Conservation (phyloP, 2,888 invertebrate genomes). For the Drosophila affinis region DNA sequence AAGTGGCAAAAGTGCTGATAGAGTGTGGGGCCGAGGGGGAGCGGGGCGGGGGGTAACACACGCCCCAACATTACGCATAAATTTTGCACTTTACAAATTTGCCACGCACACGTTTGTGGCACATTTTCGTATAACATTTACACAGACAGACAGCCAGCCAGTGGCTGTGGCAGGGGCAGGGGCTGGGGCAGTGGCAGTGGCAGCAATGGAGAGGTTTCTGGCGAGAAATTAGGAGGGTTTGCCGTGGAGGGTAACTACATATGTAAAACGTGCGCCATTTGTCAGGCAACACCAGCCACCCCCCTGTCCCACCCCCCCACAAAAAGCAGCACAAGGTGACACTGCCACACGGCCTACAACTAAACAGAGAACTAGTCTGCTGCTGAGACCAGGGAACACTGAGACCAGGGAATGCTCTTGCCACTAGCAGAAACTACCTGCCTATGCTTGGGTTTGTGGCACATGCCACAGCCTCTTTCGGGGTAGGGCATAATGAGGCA, state of each 20-base stretch:
- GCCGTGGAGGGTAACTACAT: constrained; percentile 44
- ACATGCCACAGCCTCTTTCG: background rate
- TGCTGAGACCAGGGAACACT: background rate
- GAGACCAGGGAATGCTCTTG: background rate
- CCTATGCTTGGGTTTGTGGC: background rate
- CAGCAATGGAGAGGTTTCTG: constrained; percentile 7
- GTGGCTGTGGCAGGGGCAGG: background rate
- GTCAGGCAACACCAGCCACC: constrained; percentile 49
- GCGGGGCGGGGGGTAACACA: constrained; percentile 36
- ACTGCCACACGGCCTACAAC: background rate
- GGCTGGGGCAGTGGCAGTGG: background rate
- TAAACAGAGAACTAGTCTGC: background rate
- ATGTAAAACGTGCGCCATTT: constrained; percentile 76
- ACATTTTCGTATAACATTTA: constrained; percentile 74
- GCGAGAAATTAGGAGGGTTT: constrained; percentile 49
- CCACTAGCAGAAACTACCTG: background rate
- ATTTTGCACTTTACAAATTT: constrained; percentile 80
- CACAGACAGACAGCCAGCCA: constrained; percentile 36
- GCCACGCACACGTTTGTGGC: constrained; percentile 79
- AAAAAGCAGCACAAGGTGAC: constrained; percentile 3
- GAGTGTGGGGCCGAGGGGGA: constrained; percentile 21
- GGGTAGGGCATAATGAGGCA: constrained; percentile 28
- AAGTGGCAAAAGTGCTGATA: background rate
- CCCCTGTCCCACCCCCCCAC: background rate
- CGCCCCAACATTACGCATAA: constrained; percentile 79